phyloP scores from a whole-genome alignment of 2,113 vertebrate genomes.

The Lucifuga dentata region DNA sequence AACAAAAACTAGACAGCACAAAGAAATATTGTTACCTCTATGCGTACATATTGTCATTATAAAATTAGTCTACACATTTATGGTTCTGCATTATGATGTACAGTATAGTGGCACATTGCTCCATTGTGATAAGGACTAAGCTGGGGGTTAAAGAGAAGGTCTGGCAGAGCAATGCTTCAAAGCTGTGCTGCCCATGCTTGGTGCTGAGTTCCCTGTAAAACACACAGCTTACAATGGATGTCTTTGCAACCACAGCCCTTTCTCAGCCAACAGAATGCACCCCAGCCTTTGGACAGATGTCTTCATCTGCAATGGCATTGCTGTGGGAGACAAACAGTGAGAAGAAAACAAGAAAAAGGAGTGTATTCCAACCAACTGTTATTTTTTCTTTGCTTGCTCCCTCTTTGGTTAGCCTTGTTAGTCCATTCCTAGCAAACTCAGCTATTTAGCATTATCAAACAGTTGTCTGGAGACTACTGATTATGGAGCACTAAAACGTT shows the following conservation, averaged over 20 bases:
- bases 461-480: background rate
- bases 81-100: constrained; percentile 46
- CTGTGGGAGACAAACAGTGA: constrained; percentile 16
- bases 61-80: background rate
- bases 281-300: constrained; percentile 33
- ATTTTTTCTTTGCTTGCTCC: background rate
- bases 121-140: constrained; percentile 34
- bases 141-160: constrained; percentile 33
- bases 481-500: background rate
- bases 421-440: background rate
- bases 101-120: constrained; percentile 42
- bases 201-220: constrained; percentile 24
- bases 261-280: constrained; percentile 28
- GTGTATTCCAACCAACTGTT: background rate
- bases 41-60: too few relatives aligned
- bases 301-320: constrained; percentile 25
- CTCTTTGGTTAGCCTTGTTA: background rate
- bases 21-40: too few relatives aligned
- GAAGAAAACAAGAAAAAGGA: constrained; percentile 2
- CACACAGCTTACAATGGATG: constrained; percentile 42
- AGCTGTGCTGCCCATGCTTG: constrained; percentile 33
- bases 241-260: constrained; percentile 38
- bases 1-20: too few relatives aligned
- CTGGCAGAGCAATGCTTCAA: constrained; percentile 51
- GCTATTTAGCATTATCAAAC: background rate